phyloP scores from a whole-genome alignment of 1,140 invertebrate species.

The Goniozus legneri region DNA sequence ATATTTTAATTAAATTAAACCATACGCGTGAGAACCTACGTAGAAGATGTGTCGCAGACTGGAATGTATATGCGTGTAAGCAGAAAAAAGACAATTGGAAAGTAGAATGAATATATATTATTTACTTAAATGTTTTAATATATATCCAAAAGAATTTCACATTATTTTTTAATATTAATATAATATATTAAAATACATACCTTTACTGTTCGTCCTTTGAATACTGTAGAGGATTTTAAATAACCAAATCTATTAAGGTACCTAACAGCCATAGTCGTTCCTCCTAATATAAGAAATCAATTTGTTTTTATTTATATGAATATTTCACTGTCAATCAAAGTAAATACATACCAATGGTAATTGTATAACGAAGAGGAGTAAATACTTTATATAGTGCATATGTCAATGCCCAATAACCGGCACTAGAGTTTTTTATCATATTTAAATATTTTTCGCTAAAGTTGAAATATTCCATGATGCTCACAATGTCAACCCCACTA shows the following conservation, averaged over 20 bases:
- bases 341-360: conserved; percentile 77
- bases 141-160: conserved; percentile 8
- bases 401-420: conserved; percentile 84
- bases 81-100: conserved; percentile 13
- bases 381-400: conserved; percentile 90
- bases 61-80: conserved; percentile 21
- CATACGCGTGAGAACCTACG: conserved; percentile 24
- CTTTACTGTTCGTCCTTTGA: conserved; percentile 4
- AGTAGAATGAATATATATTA: too few relatives aligned
- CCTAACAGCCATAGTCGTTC: conserved; percentile 22
- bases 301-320: background rate
- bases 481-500: conserved; percentile 85
- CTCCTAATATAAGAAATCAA: conserved; percentile 13
- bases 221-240: conserved; percentile 10
- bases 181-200: conserved; percentile 3
- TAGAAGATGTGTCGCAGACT: conserved; percentile 17
- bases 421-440: conserved; percentile 69
- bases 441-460: conserved; percentile 73
- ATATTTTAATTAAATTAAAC: too few relatives aligned
- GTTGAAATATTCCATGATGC: conserved; percentile 70
- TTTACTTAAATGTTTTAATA: conserved; percentile 10
- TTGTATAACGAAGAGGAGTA: conserved; percentile 84
- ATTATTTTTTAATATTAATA: conserved; percentile 9
- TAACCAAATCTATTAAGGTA: conserved; percentile 15
- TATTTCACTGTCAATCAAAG: background rate